phyloP scores from a whole-genome alignment of 2,113 vertebrate species.

The Grallaria varia region DNA sequence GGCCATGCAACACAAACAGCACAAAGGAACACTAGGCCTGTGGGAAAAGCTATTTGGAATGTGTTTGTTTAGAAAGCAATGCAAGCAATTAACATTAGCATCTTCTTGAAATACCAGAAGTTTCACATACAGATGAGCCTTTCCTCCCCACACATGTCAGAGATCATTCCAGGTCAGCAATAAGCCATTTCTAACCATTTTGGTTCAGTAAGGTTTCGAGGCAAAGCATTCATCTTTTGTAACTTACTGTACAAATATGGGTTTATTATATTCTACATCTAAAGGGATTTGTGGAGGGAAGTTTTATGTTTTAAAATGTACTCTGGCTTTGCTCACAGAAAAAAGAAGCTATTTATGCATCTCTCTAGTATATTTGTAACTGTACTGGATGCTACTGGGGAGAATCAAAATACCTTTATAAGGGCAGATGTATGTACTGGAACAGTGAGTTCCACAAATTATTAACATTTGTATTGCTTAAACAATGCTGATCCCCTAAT shows the following conservation, averaged over 20 bases:
- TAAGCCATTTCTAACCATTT: background rate
- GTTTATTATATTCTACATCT: background rate
- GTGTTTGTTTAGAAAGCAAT: constrained; percentile 15
- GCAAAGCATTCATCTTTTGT: background rate
- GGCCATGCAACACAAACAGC: background rate
- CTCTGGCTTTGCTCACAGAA: background rate
- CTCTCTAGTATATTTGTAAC: background rate
- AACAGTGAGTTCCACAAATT: background rate
- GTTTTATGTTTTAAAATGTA: background rate
- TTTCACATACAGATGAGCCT: constrained; percentile 10
- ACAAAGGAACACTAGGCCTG: constrained; percentile 25
- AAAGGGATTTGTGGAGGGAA: background rate
- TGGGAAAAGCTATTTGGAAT: constrained; percentile 27
- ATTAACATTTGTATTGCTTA: background rate
- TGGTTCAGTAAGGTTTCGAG: background rate
- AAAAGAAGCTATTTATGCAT: background rate
- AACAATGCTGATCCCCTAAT: background rate
- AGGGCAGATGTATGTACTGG: background rate
- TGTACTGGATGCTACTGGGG: background rate
- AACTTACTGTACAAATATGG: background rate
- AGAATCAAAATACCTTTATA: background rate
- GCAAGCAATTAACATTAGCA: constrained; percentile 19
- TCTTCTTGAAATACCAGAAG: constrained; percentile 32
- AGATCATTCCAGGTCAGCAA: background rate
- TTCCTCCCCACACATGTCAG: background rate